A percentile compares a stretch with the other conserved stretches of the same genome.
phyloP scores from a whole-genome alignment of 2,797 vertebrate species.

The Simalia tracyae region DNA sequence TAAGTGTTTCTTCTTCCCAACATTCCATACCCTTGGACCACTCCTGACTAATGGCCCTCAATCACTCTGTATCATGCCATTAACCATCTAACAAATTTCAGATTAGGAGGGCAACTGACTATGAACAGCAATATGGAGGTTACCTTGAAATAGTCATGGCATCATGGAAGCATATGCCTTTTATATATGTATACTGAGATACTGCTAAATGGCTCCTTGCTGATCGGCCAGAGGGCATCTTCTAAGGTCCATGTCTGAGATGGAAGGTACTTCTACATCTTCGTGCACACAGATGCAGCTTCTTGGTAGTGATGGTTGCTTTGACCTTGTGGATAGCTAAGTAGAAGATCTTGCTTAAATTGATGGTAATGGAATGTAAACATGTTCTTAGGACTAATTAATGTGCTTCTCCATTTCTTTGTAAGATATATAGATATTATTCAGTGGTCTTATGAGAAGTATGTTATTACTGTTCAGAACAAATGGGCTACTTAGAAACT shows the following conservation, averaged over 20 bases:
- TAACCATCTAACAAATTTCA: neutral
- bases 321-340: neutral
- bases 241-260: neutral
- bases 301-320: neutral
- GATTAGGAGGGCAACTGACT: neutral
- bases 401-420: neutral
- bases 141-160: neutral
- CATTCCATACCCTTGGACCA: neutral
- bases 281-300: neutral
- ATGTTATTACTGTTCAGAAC: neutral
- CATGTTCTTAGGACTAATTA: neutral
- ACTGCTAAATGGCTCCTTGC: neutral
- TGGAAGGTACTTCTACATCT: neutral
- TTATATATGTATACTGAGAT: neutral
- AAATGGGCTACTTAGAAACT: neutral
- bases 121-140: neutral
- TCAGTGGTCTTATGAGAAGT: neutral
- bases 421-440: neutral
- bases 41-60: neutral
- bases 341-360: neutral
- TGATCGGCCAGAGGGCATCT: neutral
- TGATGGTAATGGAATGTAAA: neutral
- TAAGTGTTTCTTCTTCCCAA: neutral
- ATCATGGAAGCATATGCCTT: neutral
- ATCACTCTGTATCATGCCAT: neutral